Conservation (phyloP, 2,113 vertebrate species). For the Lontra canadensis region DNA sequence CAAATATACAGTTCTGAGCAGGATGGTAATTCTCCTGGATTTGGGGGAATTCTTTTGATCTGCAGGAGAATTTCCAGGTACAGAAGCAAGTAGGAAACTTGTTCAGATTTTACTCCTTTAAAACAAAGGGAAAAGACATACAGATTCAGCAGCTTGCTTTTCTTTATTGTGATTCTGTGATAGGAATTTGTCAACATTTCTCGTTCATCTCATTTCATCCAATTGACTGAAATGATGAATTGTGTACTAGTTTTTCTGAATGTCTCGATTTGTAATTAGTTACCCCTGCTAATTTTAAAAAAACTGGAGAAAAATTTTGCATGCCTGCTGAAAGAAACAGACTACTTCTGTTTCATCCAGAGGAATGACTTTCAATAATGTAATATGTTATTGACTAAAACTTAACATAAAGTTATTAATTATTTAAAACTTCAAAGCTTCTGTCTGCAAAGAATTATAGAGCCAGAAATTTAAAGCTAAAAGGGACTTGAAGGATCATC, state of each 20-base stretch:
- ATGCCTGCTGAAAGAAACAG: slow-evolving; percentile 33
- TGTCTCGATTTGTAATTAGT: slow-evolving; percentile 59
- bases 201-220: not conserved
- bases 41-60: slow-evolving; percentile 59
- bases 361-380: slow-evolving; percentile 57
- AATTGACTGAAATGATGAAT: slow-evolving; percentile 52
- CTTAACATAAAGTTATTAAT: slow-evolving; percentile 44
- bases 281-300: slow-evolving; percentile 43
- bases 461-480: slow-evolving; percentile 9
- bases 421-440: slow-evolving; percentile 43
- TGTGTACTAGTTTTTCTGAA: slow-evolving; percentile 34
- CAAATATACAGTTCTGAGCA: slow-evolving; percentile 4
- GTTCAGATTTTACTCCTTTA: not conserved
- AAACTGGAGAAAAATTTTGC: slow-evolving; percentile 17
- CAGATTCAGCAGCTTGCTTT: not conserved
- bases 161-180: slow-evolving; percentile 21
- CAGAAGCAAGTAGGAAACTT: not conserved
- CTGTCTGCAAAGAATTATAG: slow-evolving; percentile 17
- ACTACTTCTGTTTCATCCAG: slow-evolving; percentile 46
- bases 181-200: slow-evolving; percentile 51
- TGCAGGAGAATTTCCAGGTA: slow-evolving; percentile 50
- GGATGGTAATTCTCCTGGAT: slow-evolving; percentile 48
- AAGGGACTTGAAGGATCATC: not conserved
- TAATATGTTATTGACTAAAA: slow-evolving; percentile 56
- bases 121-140: slow-evolving; percentile 21